Base-by-base conservation (phyloP, 1,140 invertebrate genomes). In the Listronotus oregonensis region DNA sequence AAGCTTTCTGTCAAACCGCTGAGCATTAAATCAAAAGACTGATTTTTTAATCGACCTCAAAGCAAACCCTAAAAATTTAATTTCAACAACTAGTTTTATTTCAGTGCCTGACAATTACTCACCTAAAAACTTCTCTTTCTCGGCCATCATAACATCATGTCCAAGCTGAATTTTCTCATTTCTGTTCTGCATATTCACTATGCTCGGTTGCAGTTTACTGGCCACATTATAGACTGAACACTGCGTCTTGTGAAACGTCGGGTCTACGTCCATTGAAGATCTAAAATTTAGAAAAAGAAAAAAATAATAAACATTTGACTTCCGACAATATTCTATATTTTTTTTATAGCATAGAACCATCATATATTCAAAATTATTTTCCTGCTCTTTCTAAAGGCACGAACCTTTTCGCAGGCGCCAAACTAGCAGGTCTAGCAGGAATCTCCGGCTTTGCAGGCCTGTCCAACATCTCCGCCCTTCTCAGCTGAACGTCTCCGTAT, bases 381-480 rank as follows among this genome's bases (percentile, higher is more conserved):
- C n/a, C 8, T 7, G 43, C n/a, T n/a, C 5, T 15, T 15, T 12
- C 43, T 15, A 15, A 21, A 5, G 10, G 31, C 7, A 55, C 62
- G 12, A 40, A 50, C 56, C 50, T 47, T 56, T 49, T 84, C 85
- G 4, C 83, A 82, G 14, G 86, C 85, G 59, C 87, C 39, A 90
- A 78, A 32, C 84, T 84, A n/a, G 86, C 84, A 5, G 89, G 89
- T 56, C 89, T 81, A 72, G 89, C 88, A 11, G 89, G 89, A 47
- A 91, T 84, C 4, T 86, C 86, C 6, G 89, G 89, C 78, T 90
- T 90, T 0, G 51, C 54, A 9, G 57, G 42, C 21, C 52, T 31
- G 1, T 69, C 63, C 12, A 49, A 21, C 64, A 67, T 10, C 66
- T 76, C 66, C n/a, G 60, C 31, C 40, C 64, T 10, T 11, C 78